These are phyloP conservation scores for Dynastes hyllus DNA, from an alignment of 2,888 invertebrate species.

Conservation along the genomic window DNA sequence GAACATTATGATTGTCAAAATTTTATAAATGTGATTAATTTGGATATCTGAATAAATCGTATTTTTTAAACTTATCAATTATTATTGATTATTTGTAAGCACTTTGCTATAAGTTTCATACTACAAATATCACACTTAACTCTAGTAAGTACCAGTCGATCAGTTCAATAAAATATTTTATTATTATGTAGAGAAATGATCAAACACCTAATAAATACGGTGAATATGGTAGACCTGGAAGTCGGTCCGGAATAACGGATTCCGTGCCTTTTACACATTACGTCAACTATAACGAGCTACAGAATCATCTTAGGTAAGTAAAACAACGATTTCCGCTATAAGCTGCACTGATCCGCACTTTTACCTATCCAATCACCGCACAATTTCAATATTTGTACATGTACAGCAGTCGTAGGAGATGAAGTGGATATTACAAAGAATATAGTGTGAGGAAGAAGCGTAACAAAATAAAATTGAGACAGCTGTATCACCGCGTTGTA, in stretches of 20 bases:
- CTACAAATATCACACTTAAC: constrained; percentile 11
- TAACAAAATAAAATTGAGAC: too few species aligned
- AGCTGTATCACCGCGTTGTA: too few species aligned
- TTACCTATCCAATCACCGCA: too few species aligned
- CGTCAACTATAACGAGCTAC: constrained; percentile 90
- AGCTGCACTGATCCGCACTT: too few species aligned
- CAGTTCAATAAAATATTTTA: constrained; percentile 15
- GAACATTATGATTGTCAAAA: constrained; percentile 11
- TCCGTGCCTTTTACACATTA: constrained; percentile 79
- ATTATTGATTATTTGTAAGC: neutral
- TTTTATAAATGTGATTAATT: constrained; percentile 43
- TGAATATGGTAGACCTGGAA: constrained; percentile 74
- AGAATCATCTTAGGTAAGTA: constrained; percentile 85
- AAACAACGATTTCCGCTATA: constrained; percentile 56
- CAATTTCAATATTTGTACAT: too few species aligned
- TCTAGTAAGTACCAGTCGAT: neutral
- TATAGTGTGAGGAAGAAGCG: too few species aligned
- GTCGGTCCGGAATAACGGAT: constrained; percentile 73
- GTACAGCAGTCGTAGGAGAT: too few species aligned
- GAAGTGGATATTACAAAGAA: too few species aligned
- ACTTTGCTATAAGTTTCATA: neutral
- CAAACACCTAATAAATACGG: constrained; percentile 63
- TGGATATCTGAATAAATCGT: constrained; percentile 7
- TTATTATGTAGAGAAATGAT: constrained; percentile 49
- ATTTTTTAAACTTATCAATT: neutral